Base-by-base conservation (phyloP, 1,140 invertebrate genomes). In the Condylostylus longicornis region DNA sequence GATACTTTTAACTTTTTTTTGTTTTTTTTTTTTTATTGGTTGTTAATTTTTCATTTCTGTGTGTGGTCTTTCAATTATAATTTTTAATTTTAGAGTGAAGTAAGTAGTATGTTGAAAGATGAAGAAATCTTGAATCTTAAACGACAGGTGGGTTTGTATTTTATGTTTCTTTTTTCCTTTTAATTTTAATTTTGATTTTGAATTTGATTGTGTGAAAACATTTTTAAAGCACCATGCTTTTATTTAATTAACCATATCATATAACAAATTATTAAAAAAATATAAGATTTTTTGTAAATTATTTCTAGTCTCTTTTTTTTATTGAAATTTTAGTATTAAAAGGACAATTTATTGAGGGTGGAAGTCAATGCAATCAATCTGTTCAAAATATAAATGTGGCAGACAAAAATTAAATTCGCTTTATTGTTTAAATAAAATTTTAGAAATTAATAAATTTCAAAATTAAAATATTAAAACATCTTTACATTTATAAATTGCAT, bases 91-190 rank as follows among this genome's bases (percentile, higher is more conserved):
- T 45, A 59, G 57, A 60, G 54, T 37, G 57, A 60, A 60, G 54
- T 57, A 53, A 48, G 49, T 54, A 54, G 53, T 36, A 43, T 59
- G 34, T 44, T 55, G 12, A 59, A 59, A 45, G 54, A 59, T 29
- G 56, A 56, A 42, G 52, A 59, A 44, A 56, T 58, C 30, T 47
- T 50, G 25, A 56, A 47, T 41, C 49, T 60, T 6, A 59, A 54
- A 34, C 38, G 44, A 32, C 57, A 60, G 57, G 57, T 60, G 51
- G 41, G 57, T 53, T 44, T 38, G 42, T 20, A 17, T 7, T 39
- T 28, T 35, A 29, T 12, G 30, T 29, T 35, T 8, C 20, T 40
- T 42, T 44, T 1, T 19, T 41, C 37, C 28, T 40, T 2, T 17
- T 33, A 40, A 32, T 2, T 32, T 34, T 25, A 34, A 40, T 14